Evolutionary conservation across 2,888 invertebrate genomes (phyloP), one percentile per base, ranked within the genome.

Genomic region (Yponomeuta sedellus): DNA sequence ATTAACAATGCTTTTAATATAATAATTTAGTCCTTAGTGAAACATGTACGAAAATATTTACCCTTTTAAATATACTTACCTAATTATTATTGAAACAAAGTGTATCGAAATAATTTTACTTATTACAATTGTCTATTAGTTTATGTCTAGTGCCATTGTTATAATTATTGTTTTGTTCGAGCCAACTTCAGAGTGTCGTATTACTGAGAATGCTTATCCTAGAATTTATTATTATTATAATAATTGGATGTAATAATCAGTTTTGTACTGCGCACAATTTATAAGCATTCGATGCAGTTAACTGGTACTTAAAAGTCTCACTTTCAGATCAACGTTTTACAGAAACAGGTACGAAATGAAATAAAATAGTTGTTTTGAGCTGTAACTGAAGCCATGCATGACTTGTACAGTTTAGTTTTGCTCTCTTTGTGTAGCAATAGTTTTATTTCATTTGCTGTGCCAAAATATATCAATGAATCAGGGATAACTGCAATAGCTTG

Each of bases 401-500:
- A 64, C 64, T 64, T 56, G 57, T 10, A 25, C 64, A 57, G 16
- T 56, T 57, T 64, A 28, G 39, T 16, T 52, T 52, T 28, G 58
- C 65, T 65, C 59, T 65, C 64, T 64, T 19, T 61, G 25, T 64
- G 64, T 28, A 56, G n/a, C 65, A 65, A 11, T 65, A 25, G 28
- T 56, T 64, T 25, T 28, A n/a, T 58, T 59, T 20, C 39, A 34
- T 65, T 73, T 68, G 73, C 71, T 73, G 78, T 79, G 78, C 78
- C 78, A 79, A 77, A 85, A 82, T 88, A 90, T 89, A 88, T 88
- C 86, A 84, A 39, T 66, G 84, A 70, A 82, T 84, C 83, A 82
- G 85, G 84, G 85, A 86, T 87, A 84, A 75, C 80, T 61, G n/a
- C n/a, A 2, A 44, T 44, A 44, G 10, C 28, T 44, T 44, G 44